Base-by-base conservation (phyloP, 2,888 invertebrate species). In the Blastobasis adustella region DNA sequence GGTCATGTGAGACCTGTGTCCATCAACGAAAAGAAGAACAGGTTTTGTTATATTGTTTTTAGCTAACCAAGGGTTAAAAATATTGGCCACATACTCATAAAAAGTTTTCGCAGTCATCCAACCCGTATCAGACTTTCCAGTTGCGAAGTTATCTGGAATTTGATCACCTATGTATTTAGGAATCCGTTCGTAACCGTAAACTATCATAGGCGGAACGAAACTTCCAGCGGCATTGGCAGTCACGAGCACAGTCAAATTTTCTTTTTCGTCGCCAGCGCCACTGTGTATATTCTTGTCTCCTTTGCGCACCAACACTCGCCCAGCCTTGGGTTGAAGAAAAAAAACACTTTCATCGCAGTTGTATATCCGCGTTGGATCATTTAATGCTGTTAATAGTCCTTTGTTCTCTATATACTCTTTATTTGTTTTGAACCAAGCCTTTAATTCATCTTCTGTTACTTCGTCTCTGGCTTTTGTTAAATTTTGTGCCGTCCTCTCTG, bases 101-200 rank as follows among this genome's bases (percentile, higher is more conserved):
- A 75, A 75, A 0, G 71, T 69, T 39, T 57, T 58, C 4, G 59
- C 54, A 38, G 61, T 65, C 71, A 76, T 77, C 71, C 67, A 74
- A 1, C 72, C 73, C 46, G 50, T 53, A 10, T 68, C 60, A 4
- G 68, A 67, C 37, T 62, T 52, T 1, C 73, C 71, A 5, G 59
- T 55, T 6, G 53, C 54, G 59, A 55, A 68, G 10, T 50, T 46
- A 49, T 55, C 47, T 37, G 59, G 56, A 10, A 63, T 53, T n/a
- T 41, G 54, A 10, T 45, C 37, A 5, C 51, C 23, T 7, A 61
- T 51, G 4, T 45, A 1, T 4, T 52, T 9, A 3, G 62, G 59
- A n/a, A 62, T 23, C n/a, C 60, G 47, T 10, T 58, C 57, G 50
- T 61, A 59, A 0, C 47, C 38, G 45, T 38, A 65, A 5, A 63